These are phyloP conservation scores for Panonychus citri DNA, from an alignment of 1,140 invertebrate genomes.

Conservation along the genomic window DNA sequence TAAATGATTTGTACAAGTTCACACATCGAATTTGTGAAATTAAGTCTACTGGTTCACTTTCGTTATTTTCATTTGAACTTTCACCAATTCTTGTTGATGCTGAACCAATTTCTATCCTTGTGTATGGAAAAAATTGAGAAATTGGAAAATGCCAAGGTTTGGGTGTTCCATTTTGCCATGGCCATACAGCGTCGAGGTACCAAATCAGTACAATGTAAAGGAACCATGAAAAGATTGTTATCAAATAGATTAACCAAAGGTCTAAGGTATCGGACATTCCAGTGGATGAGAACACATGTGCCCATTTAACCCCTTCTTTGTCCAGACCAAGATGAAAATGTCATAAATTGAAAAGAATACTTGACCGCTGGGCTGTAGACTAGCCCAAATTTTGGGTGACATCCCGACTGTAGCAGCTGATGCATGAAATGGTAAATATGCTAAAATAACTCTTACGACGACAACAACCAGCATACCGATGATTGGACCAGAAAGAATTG, in stretches of 20 bases:
- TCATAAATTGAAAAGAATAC: too few relatives aligned
- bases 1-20: constrained; percentile 20
- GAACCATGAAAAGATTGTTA: background rate
- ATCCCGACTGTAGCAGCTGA: too few relatives aligned
- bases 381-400: too few relatives aligned
- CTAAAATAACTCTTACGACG: too few relatives aligned
- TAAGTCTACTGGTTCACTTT: background rate
- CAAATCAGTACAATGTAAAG: constrained; percentile 12
- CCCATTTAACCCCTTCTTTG: too few relatives aligned
- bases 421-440: too few relatives aligned
- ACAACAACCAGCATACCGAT: too few relatives aligned
- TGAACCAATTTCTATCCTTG: background rate
- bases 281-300: too few relatives aligned
- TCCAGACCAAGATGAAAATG: too few relatives aligned
- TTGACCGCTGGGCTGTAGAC: too few relatives aligned
- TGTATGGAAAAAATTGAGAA: constrained; percentile 12
- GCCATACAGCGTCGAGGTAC: constrained; percentile 19
- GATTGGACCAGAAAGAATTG: too few relatives aligned
- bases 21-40: constrained; percentile 4
- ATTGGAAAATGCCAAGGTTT: constrained; percentile 26
- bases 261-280: too few relatives aligned
- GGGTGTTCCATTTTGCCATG: constrained; percentile 23
- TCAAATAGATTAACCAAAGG: background rate
- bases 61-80: background rate
- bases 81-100: background rate